Evolutionary conservation across 2,888 invertebrate genomes (phyloP).

Genomic region (Leptinotarsa rubiginosa): DNA sequence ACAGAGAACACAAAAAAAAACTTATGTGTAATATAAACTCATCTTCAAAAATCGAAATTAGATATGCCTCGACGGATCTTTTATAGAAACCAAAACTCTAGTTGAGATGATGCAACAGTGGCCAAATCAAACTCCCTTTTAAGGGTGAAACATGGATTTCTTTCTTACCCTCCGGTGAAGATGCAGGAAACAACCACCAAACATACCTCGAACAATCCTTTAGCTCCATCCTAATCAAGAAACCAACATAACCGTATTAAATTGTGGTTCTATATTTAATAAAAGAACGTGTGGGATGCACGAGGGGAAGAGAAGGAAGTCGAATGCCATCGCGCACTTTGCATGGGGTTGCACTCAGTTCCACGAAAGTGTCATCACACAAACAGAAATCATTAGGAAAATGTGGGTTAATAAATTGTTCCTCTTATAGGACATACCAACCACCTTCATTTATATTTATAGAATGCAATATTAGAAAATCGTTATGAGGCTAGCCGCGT

Average conservation of each 20-base stretch:
- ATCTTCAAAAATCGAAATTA: no score
- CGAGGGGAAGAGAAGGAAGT: background rate
- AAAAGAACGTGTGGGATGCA: conserved; percentile 10
- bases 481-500: no score
- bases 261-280: conserved; percentile 16
- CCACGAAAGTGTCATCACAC: background rate
- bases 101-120: background rate
- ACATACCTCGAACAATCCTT: conserved; percentile 13
- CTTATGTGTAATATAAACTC: no score
- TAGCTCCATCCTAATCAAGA: conserved; percentile 4
- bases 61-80: background rate
- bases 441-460: background rate
- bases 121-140: background rate
- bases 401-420: background rate
- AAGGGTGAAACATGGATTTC: background rate
- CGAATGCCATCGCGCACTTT: background rate
- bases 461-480: no score
- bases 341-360: conserved; percentile 12
- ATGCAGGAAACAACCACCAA: background rate
- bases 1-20: no score
- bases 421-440: background rate
- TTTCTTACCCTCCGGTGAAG: background rate
- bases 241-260: conserved; percentile 2
- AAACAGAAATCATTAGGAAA: background rate
- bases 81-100: background rate